Evolutionary conservation across 2,888 invertebrate species (phyloP).

Genomic region (Drosophila nr. medialis): DNA sequence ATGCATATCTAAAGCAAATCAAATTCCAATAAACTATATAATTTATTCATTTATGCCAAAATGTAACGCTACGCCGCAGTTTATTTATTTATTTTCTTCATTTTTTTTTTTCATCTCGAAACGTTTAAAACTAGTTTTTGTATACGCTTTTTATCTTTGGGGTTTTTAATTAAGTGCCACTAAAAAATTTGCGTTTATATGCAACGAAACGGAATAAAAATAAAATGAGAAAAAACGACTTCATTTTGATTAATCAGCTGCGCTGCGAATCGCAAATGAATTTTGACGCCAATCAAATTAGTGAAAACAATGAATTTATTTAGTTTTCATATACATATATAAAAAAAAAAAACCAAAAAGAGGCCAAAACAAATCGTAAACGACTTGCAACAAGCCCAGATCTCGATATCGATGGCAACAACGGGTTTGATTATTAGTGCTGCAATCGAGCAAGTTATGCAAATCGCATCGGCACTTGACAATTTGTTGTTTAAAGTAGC

Average conservation of each 20-base stretch:
- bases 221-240: slow-evolving; percentile 9
- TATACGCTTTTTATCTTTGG: slow-evolving; percentile 53
- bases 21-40: slow-evolving; percentile 50
- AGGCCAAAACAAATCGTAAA: slow-evolving; percentile 60
- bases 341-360: slow-evolving; percentile 8
- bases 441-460: slow-evolving; percentile 62
- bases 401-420: slow-evolving; percentile 57
- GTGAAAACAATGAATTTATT: slow-evolving; percentile 69
- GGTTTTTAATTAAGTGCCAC: slow-evolving; percentile 69
- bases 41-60: slow-evolving; percentile 68
- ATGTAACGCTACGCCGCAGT: slow-evolving; percentile 28
- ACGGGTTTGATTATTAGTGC: slow-evolving; percentile 47
- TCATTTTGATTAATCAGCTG: slow-evolving; percentile 64
- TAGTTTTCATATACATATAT: slow-evolving; percentile 20
- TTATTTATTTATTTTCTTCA: slow-evolving; percentile 2
- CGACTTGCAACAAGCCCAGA: slow-evolving; percentile 57
- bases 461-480: slow-evolving; percentile 42
- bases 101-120: slow-evolving; percentile 1
- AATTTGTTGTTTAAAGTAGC: slow-evolving; percentile 51
- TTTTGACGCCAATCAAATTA: slow-evolving; percentile 73
- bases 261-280: slow-evolving; percentile 55
- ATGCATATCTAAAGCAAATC: slow-evolving; percentile 46
- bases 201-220: slow-evolving; percentile 11
- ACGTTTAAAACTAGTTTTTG: slow-evolving; percentile 36
- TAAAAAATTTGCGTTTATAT: slow-evolving; percentile 54